Evolutionary conservation across 2,113 vertebrate genomes (phyloP).

Genomic region (Dinomys branickii): DNA sequence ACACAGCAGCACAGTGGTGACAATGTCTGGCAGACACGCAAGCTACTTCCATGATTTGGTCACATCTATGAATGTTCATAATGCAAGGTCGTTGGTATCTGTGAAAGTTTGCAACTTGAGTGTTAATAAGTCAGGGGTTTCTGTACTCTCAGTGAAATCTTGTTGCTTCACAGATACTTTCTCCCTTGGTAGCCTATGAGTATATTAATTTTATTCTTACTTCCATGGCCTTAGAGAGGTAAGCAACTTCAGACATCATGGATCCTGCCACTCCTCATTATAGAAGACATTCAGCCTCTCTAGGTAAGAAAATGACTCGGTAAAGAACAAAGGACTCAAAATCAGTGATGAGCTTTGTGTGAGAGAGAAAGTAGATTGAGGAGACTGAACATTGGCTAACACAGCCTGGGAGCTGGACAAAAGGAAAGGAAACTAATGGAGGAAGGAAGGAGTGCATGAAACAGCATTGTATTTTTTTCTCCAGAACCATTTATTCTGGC

Average conservation of each 20-base stretch:
- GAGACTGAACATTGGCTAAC: background rate
- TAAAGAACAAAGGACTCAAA: background rate
- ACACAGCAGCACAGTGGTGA: background rate
- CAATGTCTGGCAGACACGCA: background rate
- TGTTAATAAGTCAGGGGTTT: background rate
- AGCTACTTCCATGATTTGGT: background rate
- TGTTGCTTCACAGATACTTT: background rate
- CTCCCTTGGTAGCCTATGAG: background rate
- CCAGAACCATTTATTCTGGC: conserved; percentile 95
- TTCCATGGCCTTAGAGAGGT: background rate
- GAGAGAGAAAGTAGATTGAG: background rate
- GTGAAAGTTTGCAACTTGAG: background rate
- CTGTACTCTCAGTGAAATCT: background rate
- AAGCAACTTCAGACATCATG: background rate
- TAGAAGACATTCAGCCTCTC: background rate
- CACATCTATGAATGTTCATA: background rate
- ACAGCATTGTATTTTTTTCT: conserved; percentile 23
- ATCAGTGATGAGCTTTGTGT: background rate
- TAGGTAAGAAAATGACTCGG: background rate
- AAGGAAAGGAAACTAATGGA: background rate
- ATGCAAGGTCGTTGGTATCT: background rate
- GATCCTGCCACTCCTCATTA: background rate
- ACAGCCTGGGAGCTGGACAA: no score
- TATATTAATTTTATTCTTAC: background rate
- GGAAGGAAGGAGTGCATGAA: background rate